Conservation (phyloP, 2,113 vertebrate species). For the Tenrec ecaudatus region DNA sequence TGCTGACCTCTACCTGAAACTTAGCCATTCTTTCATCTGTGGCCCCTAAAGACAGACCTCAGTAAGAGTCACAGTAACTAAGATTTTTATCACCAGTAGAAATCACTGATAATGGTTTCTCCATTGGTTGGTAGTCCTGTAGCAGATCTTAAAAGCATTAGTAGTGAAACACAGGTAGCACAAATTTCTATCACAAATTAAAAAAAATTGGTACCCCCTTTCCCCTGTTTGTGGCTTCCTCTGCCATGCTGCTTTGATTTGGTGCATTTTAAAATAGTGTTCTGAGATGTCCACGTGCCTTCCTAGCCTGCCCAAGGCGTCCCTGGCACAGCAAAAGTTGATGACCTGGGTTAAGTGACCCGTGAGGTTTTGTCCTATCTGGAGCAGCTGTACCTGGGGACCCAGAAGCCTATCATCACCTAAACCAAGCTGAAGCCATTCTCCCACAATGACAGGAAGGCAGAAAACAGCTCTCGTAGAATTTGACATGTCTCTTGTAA, state of each 20-base stretch:
- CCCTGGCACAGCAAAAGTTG: not conserved
- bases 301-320: not conserved
- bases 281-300: not conserved
- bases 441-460: not conserved
- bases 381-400: not conserved
- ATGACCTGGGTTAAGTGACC: not conserved
- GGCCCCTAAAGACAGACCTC: not conserved
- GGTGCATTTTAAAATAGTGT: conserved; percentile 7
- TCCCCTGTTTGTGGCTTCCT: not conserved
- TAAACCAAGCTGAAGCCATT: conserved; percentile 5
- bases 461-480: not conserved
- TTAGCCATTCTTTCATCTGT: not conserved
- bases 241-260: not conserved
- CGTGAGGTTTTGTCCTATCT: not conserved
- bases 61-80: not conserved
- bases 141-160: not conserved
- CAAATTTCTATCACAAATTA: not conserved
- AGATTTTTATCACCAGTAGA: not conserved
- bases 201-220: not conserved
- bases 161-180: not conserved
- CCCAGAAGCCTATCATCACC: not conserved
- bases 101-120: not conserved
- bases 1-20: conserved; percentile 17
- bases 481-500: conserved; percentile 27
- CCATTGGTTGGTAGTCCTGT: not conserved